phyloP scores from a whole-genome alignment of 2,888 invertebrate species.

The Agrochola lychnidis region DNA sequence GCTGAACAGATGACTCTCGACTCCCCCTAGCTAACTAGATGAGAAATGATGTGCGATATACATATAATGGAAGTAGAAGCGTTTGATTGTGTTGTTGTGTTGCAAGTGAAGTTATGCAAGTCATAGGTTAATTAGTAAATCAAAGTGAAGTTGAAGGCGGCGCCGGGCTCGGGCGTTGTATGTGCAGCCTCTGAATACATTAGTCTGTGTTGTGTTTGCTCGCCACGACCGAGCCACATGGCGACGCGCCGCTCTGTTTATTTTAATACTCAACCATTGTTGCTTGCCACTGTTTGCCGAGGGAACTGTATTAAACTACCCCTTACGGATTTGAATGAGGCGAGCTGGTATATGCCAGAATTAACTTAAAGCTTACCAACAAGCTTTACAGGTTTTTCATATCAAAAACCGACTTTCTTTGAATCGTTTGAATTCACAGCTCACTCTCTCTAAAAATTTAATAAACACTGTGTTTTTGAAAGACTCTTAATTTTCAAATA shows the following conservation, averaged over 20 bases:
- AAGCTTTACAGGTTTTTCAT: conserved; percentile 13
- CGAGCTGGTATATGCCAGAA: conserved; percentile 67
- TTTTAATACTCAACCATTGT: conserved; percentile 90
- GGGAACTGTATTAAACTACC: conserved; percentile 85
- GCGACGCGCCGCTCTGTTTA: conserved; percentile 87
- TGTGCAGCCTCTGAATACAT: conserved; percentile 85
- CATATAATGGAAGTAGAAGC: conserved; percentile 53
- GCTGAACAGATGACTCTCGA: conserved; percentile 68
- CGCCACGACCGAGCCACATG: conserved; percentile 85
- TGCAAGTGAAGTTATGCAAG: conserved; percentile 65
- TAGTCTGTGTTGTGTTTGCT: conserved; percentile 84
- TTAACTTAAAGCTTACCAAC: conserved; percentile 56
- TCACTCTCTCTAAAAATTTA: not conserved
- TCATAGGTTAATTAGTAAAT: conserved; percentile 75
- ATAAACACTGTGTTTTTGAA: not conserved
- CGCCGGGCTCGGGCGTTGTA: conserved; percentile 66
- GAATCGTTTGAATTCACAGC: not conserved
- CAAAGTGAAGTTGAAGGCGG: conserved; percentile 72
- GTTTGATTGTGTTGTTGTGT: conserved; percentile 57
- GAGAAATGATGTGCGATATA: conserved; percentile 70
- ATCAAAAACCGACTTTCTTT: not conserved
- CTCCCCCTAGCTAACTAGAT: conserved; percentile 76
- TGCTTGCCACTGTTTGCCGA: conserved; percentile 84
- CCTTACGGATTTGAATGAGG: conserved; percentile 79
- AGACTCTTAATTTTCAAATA: not conserved